These are phyloP conservation scores for Penaeus chinensis DNA, from an alignment of 1,140 invertebrate species.

Conservation along the genomic window DNA sequence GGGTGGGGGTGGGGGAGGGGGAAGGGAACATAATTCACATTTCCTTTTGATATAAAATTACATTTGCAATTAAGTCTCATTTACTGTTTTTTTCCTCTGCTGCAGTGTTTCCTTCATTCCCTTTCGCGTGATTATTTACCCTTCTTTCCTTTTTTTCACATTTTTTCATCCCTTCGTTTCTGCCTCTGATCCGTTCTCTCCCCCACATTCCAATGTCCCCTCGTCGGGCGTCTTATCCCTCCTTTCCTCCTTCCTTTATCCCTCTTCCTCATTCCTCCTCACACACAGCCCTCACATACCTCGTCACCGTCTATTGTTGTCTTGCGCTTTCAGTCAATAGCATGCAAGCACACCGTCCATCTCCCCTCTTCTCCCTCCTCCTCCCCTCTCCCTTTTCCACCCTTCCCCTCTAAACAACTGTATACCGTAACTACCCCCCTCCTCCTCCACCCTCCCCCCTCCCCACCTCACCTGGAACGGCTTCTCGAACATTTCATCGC, in stretches of 20 bases:
- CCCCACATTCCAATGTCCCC: not conserved
- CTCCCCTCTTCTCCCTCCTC: not conserved
- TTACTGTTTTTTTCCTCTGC: too few relatives aligned
- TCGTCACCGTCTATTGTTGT: too few relatives aligned
- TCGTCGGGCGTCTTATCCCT: not conserved
- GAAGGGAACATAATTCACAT: too few relatives aligned
- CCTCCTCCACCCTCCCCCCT: not conserved
- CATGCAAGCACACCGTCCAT: not conserved
- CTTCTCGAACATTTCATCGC: too few relatives aligned
- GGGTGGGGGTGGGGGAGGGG: too few relatives aligned
- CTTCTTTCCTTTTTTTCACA: too few relatives aligned
- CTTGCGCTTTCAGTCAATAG: too few relatives aligned
- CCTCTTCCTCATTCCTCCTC: not conserved
- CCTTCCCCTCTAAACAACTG: not conserved
- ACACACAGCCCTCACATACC: not conserved
- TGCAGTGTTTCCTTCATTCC: too few relatives aligned
- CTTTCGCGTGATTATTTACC: too few relatives aligned
- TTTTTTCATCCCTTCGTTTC: not conserved
- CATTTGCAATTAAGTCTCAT: too few relatives aligned
- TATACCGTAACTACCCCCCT: not conserved
- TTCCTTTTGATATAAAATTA: too few relatives aligned
- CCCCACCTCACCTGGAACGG: not conserved
- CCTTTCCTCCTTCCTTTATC: not conserved
- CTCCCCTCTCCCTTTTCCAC: not conserved
- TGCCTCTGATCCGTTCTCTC: not conserved